Conservation (phyloP, 2,113 vertebrate species). For the Rhodinocichla rosea region DNA sequence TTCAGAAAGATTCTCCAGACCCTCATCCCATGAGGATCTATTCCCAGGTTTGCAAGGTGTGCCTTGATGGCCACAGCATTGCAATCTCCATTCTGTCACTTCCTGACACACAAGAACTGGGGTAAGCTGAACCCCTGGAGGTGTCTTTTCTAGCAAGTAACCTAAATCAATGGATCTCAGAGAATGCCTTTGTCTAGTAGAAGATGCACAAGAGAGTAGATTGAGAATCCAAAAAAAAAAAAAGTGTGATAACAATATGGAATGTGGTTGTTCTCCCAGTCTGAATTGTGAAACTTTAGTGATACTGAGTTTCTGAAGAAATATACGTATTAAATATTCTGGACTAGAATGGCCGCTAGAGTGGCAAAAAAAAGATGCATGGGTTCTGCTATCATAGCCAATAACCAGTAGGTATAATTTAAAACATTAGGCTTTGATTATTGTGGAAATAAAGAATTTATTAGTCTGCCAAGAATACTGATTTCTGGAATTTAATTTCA, state of each 20-base stretch:
- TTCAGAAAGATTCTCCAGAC: neutral
- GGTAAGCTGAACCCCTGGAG: neutral
- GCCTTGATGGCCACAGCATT: neutral
- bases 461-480: neutral
- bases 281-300: neutral
- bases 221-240: neutral
- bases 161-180: neutral
- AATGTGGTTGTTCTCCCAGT: neutral
- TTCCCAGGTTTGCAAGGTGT: neutral
- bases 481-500: neutral
- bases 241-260: neutral
- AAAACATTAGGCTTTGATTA: neutral
- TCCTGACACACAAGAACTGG: neutral
- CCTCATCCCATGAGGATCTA: accelerated
- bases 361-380: neutral
- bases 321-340: neutral
- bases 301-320: neutral
- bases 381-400: neutral
- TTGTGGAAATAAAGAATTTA: neutral
- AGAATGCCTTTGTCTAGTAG: neutral
- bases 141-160: neutral
- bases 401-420: neutral
- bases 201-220: neutral
- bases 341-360: neutral
- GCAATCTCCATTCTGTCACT: neutral